These are phyloP conservation scores for Odocoileus hemionus DNA, from an alignment of 2,113 vertebrate genomes.

Conservation along the genomic window DNA sequence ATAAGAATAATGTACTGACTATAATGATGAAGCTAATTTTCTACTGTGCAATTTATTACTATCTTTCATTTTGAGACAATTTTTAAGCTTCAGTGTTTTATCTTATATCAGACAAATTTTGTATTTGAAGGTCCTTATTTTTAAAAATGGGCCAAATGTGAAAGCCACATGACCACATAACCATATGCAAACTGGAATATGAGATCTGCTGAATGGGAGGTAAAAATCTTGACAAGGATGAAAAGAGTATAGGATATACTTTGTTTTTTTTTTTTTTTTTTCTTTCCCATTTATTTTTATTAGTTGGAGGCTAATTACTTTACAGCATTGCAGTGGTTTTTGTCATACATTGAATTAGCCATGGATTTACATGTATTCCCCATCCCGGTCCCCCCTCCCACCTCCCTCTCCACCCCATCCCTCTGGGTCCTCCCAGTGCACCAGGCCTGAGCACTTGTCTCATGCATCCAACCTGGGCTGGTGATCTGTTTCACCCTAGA, in stretches of 20 bases:
- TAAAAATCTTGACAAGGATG: background rate
- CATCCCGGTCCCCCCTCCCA: no score
- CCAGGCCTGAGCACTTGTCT: no score
- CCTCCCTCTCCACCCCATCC: no score
- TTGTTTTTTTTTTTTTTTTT: no score
- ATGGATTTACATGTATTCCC: no score
- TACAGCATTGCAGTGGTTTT: no score
- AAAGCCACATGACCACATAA: background rate
- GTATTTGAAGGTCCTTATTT: background rate
- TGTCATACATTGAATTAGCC: no score
- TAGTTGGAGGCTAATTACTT: no score
- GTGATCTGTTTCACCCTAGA: no score
- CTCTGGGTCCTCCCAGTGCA: no score
- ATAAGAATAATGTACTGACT: background rate
- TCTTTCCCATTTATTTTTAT: no score
- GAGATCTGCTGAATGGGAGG: background rate
- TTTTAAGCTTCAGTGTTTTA: background rate
- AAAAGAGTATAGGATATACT: background rate
- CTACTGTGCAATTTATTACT: background rate
- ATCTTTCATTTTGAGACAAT: constrained; percentile 15
- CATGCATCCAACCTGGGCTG: no score
- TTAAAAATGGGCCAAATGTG: background rate
- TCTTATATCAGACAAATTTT: background rate
- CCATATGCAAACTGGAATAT: background rate
- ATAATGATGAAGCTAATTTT: background rate